phyloP scores from a whole-genome alignment of 2,888 invertebrate genomes.

The Cantharis flavilabris region DNA sequence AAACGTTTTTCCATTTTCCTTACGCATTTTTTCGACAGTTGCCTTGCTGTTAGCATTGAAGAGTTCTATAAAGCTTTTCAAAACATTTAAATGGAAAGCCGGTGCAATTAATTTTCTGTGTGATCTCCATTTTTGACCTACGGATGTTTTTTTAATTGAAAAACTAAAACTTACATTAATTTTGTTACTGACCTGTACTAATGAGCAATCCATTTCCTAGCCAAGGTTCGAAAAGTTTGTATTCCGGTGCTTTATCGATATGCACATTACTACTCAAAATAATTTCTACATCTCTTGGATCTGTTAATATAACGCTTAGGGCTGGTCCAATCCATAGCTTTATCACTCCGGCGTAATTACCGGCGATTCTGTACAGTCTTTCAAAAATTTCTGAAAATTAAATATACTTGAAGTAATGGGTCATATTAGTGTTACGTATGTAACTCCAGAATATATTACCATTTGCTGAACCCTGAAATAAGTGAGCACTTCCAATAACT shows the following conservation, averaged over 20 bases:
- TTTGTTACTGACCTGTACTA: slow-evolving; percentile 66
- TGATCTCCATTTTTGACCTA: slow-evolving; percentile 83
- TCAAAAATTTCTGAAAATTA: slow-evolving; percentile 69
- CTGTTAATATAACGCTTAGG: slow-evolving; percentile 72
- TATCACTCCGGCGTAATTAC: slow-evolving; percentile 63
- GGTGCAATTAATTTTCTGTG: slow-evolving; percentile 87
- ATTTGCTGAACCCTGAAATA: slow-evolving; percentile 73
- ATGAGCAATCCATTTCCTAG: slow-evolving; percentile 81
- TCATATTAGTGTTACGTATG: too few species aligned
- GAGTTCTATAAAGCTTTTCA: slow-evolving; percentile 84
- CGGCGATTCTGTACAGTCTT: slow-evolving; percentile 61
- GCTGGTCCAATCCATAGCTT: slow-evolving; percentile 80
- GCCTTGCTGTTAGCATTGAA: slow-evolving; percentile 82
- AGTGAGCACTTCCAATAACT: slow-evolving; percentile 74
- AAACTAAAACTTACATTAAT: neutral
- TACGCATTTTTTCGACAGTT: slow-evolving; percentile 73
- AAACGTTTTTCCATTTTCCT: slow-evolving; percentile 72
- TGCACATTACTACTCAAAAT: slow-evolving; percentile 79
- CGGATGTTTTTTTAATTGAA: neutral
- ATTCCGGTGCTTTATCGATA: slow-evolving; percentile 80
- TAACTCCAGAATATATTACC: slow-evolving; percentile 47
- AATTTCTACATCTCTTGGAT: slow-evolving; percentile 80
- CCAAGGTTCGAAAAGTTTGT: slow-evolving; percentile 83
- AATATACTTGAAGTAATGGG: neutral
- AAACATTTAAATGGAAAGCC: slow-evolving; percentile 84